Percentiles rank a stretch among this genome's conserved stretches.
These are phyloP conservation scores for Megaceryle maxima DNA, from an alignment of 2,113 vertebrate species.

Conservation along the genomic window DNA sequence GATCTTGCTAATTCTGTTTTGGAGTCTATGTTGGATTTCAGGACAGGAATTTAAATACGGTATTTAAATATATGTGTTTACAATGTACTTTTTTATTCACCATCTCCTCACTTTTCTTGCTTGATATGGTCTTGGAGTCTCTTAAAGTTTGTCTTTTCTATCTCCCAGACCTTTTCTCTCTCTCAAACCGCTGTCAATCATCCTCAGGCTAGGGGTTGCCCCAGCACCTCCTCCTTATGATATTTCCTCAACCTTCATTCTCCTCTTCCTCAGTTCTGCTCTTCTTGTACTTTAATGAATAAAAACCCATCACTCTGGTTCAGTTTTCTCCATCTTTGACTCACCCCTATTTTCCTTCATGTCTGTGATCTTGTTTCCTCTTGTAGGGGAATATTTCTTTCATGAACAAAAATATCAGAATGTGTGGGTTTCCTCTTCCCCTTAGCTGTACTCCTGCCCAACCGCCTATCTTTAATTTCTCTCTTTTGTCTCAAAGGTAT, in stretches of 20 bases:
- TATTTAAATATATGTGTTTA: background rate
- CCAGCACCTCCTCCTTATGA: background rate
- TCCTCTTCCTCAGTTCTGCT: background rate
- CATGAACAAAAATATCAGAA: background rate
- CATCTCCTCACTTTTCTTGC: background rate
- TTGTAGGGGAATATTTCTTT: background rate
- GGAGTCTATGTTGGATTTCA: background rate
- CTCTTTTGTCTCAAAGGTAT: background rate
- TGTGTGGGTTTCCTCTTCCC: background rate
- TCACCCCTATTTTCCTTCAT: background rate
- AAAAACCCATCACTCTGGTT: background rate
- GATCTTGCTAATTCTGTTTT: background rate
- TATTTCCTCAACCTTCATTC: background rate
- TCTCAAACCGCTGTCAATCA: background rate
- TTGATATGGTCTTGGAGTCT: background rate
- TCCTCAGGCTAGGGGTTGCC: background rate
- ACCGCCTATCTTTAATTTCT: background rate
- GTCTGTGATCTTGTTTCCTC: background rate
- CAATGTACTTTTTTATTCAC: background rate
- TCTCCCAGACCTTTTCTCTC: background rate
- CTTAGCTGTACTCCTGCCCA: background rate
- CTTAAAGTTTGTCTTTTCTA: background rate
- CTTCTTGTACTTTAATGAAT: background rate
- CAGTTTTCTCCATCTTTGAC: background rate
- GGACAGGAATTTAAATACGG: background rate